phyloP scores from a whole-genome alignment of 1,140 invertebrate species.

The Sarcophaga bullata region DNA sequence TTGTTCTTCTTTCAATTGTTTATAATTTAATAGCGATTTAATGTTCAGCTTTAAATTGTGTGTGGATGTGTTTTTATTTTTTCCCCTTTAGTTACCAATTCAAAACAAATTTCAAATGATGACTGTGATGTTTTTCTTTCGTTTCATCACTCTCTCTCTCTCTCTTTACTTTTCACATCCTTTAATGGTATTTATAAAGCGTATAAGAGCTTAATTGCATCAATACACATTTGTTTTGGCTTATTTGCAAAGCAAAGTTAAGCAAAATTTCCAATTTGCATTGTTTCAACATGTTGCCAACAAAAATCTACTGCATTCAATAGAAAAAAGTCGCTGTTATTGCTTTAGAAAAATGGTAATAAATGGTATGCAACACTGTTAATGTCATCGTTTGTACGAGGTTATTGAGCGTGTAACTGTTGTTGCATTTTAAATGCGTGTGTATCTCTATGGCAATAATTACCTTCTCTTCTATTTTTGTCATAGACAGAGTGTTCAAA shows the following conservation, averaged over 20 bases:
- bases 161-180: neutral
- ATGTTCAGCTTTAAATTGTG: neutral
- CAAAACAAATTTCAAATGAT: neutral
- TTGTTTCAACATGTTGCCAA: conserved; percentile 6
- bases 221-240: neutral
- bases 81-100: neutral
- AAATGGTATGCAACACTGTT: no score
- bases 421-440: no score
- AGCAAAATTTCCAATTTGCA: neutral
- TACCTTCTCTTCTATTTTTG: no score
- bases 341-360: no score
- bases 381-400: no score
- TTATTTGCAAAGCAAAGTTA: neutral
- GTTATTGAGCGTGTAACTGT: no score
- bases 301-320: neutral
- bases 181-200: neutral
- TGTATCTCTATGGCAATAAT: no score
- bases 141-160: neutral
- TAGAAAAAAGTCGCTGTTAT: no score
- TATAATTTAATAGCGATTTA: conserved; percentile 7
- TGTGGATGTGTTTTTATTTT: no score
- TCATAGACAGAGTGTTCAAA: no score
- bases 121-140: neutral
- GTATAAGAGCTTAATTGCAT: neutral
- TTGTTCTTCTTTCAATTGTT: neutral